A percentile compares a stretch with the other conserved stretches of the same genome.
These are phyloP conservation scores for Drosophila ogumai DNA, from an alignment of 1,140 invertebrate genomes.

Conservation along the genomic window DNA sequence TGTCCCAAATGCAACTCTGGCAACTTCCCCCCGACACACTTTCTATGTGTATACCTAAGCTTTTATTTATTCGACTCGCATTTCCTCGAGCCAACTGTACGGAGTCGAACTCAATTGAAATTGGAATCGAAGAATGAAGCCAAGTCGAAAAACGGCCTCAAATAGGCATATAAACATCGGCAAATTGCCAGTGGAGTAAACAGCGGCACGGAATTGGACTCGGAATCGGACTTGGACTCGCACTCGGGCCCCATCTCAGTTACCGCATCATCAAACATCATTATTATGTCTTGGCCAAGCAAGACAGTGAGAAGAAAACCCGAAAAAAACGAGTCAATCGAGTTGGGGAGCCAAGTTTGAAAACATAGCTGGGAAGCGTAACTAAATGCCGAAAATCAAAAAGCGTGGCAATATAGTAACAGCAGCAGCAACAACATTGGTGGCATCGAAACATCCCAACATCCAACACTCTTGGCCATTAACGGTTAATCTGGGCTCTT, in stretches of 20 bases:
- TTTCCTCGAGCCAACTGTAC: constrained; percentile 45
- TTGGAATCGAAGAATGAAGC: constrained; percentile 56
- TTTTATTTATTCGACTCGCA: constrained; percentile 43
- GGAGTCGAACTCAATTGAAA: constrained; percentile 58
- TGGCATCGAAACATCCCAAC: constrained; percentile 13
- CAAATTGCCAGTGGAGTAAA: constrained; percentile 60
- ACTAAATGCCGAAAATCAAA: constrained; percentile 73
- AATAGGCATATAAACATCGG: constrained; percentile 73
- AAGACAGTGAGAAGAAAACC: constrained; percentile 23
- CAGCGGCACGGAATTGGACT: constrained; percentile 24
- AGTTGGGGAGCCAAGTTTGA: constrained; percentile 40
- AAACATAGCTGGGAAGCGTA: constrained; percentile 36
- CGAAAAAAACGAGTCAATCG: constrained; percentile 72
- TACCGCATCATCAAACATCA: constrained; percentile 69
- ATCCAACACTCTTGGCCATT: constrained; percentile 61
- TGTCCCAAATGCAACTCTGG: constrained; percentile 12
- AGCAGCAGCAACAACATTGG: constrained; percentile 1
- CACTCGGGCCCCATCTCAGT: constrained; percentile 38
- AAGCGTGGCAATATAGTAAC: constrained; percentile 62
- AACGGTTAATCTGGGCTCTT: constrained; percentile 74
- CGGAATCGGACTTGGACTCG: not conserved
- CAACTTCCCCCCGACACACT: not conserved
- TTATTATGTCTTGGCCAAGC: constrained; percentile 55
- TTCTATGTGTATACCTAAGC: constrained; percentile 3
- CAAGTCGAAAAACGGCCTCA: constrained; percentile 67